These are phyloP conservation scores for Nemapogon koenigi DNA, from an alignment of 2,888 invertebrate genomes.

Conservation along the genomic window DNA sequence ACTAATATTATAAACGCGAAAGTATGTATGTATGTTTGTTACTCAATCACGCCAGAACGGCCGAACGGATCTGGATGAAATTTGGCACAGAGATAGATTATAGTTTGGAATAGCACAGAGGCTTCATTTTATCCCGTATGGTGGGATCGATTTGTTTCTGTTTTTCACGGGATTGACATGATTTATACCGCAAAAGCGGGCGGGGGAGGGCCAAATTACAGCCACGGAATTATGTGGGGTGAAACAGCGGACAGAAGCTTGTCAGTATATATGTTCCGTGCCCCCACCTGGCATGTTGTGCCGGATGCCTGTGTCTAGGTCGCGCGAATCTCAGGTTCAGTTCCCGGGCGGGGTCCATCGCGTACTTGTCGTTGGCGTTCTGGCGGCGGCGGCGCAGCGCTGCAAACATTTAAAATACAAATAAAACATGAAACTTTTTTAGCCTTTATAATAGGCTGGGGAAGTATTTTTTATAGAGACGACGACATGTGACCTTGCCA, in stretches of 20 bases:
- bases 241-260: background rate
- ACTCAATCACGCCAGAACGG: no score
- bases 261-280: background rate
- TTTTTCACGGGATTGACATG: background rate
- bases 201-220: background rate
- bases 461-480: no score
- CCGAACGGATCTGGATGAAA: no score
- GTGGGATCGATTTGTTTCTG: background rate
- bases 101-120: background rate
- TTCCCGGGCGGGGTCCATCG: constrained; percentile 80
- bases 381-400: constrained; percentile 76
- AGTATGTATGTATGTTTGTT: no score
- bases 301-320: constrained; percentile 55
- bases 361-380: constrained; percentile 82
- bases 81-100: no score
- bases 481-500: no score
- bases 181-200: background rate
- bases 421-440: no score
- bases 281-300: constrained; percentile 25
- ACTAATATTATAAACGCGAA: no score
- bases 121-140: background rate
- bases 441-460: no score
- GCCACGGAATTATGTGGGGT: background rate
- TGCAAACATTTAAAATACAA: constrained; percentile 21
- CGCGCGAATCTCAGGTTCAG: constrained; percentile 81